Evolutionary conservation across 1,140 invertebrate species (phyloP).

Genomic region (Ephestia elutella): DNA sequence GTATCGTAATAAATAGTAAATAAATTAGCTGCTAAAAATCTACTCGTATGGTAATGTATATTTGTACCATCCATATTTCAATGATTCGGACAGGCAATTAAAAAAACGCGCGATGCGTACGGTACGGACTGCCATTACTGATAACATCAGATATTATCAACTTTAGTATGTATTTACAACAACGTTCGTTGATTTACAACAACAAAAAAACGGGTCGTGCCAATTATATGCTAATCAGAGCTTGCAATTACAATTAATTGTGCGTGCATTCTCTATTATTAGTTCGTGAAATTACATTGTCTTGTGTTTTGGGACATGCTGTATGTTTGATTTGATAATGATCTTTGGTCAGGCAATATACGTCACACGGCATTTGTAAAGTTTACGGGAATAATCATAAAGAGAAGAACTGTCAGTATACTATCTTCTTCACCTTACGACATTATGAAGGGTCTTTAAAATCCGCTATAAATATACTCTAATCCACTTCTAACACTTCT

Average conservation of each 20-base stretch:
- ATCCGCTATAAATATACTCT: too few relatives aligned
- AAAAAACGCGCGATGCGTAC: not conserved
- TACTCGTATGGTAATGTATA: not conserved
- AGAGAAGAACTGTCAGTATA: not conserved
- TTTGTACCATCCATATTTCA: not conserved
- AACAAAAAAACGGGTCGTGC: constrained; percentile 24
- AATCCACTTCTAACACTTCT: too few relatives aligned
- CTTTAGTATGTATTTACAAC: constrained; percentile 17
- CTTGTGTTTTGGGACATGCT: not conserved
- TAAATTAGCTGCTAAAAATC: too few relatives aligned
- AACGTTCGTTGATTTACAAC: too few relatives aligned
- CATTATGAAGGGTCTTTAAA: too few relatives aligned
- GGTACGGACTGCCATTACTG: not conserved
- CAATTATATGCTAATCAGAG: constrained; percentile 56
- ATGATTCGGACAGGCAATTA: not conserved
- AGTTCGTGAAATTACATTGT: constrained; percentile 13
- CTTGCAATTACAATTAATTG: constrained; percentile 45
- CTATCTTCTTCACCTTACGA: too few relatives aligned
- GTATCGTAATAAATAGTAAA: too few relatives aligned
- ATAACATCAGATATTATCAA: constrained; percentile 13
- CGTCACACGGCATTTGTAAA: too few relatives aligned
- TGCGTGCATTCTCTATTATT: constrained; percentile 28
- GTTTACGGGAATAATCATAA: not conserved
- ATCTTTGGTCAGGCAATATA: too few relatives aligned
- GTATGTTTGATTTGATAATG: not conserved